These are phyloP conservation scores for Cyrtorhinus lividipennis DNA, from an alignment of 1,140 invertebrate species.

Conservation along the genomic window DNA sequence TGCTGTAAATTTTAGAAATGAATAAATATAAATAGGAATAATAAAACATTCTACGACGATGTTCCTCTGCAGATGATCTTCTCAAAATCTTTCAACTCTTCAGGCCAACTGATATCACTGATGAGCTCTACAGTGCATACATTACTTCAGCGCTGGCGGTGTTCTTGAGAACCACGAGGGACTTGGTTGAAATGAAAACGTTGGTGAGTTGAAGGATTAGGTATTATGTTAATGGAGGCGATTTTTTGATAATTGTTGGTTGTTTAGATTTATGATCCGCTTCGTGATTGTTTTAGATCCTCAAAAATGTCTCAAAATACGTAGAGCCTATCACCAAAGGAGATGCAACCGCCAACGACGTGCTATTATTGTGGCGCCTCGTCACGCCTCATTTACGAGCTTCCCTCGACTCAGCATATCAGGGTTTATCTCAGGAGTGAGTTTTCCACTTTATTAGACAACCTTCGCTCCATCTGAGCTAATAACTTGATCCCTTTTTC, in stretches of 20 bases:
- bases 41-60: too few relatives aligned
- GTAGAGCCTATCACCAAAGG: conserved; percentile 28
- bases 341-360: conserved; percentile 41
- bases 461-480: too few relatives aligned
- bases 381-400: conserved; percentile 56
- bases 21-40: too few relatives aligned
- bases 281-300: conserved; percentile 21
- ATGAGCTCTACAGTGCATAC: conserved; percentile 60
- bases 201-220: conserved; percentile 44
- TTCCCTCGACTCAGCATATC: conserved; percentile 60
- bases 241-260: too few relatives aligned
- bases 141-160: conserved; percentile 63
- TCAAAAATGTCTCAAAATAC: conserved; percentile 24
- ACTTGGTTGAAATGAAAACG: conserved; percentile 54
- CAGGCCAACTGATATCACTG: conserved; percentile 29
- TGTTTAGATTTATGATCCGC: too few relatives aligned
- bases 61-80: conserved; percentile 51
- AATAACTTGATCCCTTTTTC: too few relatives aligned
- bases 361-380: conserved; percentile 56
- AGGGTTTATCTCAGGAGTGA: conserved; percentile 39
- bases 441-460: too few relatives aligned
- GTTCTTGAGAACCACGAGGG: conserved; percentile 63
- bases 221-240: too few relatives aligned
- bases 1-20: too few relatives aligned
- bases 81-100: conserved; percentile 48